Conservation (phyloP, 1,140 invertebrate genomes). For the Elymnias hypermnestra region DNA sequence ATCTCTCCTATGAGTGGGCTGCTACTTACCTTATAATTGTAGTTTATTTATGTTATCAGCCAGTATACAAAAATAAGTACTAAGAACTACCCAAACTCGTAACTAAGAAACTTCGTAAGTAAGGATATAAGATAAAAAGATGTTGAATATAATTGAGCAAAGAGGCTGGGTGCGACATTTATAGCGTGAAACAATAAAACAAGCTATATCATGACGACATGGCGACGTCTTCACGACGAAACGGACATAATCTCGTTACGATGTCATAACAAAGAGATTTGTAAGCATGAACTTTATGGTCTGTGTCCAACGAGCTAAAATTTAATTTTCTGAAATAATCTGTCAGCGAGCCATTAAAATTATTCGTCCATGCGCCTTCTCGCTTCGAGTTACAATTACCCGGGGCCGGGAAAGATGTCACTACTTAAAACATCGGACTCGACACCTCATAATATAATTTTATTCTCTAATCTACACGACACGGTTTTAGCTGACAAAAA, state of each 20-base stretch:
- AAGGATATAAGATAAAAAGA: too few species aligned
- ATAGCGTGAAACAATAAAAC: conserved; percentile 66
- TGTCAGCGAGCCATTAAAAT: conserved; percentile 69
- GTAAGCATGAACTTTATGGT: conserved; percentile 73
- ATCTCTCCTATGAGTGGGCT: too few species aligned
- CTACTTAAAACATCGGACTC: conserved; percentile 24
- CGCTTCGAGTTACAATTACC: conserved; percentile 40
- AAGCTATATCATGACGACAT: conserved; percentile 62
- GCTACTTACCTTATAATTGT: too few species aligned
- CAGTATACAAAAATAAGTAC: too few species aligned
- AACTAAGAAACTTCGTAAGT: too few species aligned
- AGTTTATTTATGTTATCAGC: too few species aligned
- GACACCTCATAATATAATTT: conserved; percentile 17
- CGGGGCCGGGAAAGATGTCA: conserved; percentile 34
- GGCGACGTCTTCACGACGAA: conserved; percentile 60
- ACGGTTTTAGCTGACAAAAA: conserved; percentile 11
- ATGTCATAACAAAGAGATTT: conserved; percentile 75
- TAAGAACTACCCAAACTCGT: too few species aligned
- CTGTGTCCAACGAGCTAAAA: conserved; percentile 74
- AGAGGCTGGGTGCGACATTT: conserved; percentile 39
- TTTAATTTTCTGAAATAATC: conserved; percentile 76
- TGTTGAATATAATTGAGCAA: conserved; percentile 49
- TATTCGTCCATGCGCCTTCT: conserved; percentile 54
- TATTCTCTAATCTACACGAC: conserved; percentile 12
- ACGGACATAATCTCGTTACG: conserved; percentile 73